Evolutionary conservation across 1,140 invertebrate species (phyloP).

Genomic region (Augochlora pura): DNA sequence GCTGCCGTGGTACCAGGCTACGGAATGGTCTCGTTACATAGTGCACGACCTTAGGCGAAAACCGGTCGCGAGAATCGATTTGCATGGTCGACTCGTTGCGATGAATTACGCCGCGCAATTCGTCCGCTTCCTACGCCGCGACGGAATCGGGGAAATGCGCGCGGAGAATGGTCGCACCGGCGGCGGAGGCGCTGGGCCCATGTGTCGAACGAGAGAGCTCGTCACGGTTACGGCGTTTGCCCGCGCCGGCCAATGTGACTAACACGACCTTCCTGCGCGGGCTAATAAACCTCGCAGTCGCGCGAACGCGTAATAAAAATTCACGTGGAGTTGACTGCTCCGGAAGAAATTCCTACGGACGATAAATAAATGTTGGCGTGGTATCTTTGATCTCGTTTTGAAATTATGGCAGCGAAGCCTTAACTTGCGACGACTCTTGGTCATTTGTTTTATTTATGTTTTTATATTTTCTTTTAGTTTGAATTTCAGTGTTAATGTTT

Average conservation of each 20-base stretch:
- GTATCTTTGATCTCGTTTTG: no score
- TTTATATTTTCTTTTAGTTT: no score
- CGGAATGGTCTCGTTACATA: slow-evolving; percentile 58
- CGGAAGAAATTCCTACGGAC: no score
- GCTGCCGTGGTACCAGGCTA: slow-evolving; percentile 36
- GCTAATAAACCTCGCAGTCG: not conserved
- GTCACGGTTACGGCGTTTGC: no score
- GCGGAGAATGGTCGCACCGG: not conserved
- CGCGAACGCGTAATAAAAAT: not conserved
- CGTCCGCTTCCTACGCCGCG: slow-evolving; percentile 17
- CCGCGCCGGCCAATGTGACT: not conserved
- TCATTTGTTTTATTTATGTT: no score
- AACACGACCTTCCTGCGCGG: no score
- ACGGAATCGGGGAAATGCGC: not conserved
- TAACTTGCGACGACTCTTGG: no score
- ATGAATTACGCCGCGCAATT: slow-evolving; percentile 44
- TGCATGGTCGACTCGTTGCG: slow-evolving; percentile 47
- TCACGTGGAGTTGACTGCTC: not conserved
- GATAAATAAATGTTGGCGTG: no score
- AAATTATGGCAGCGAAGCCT: no score
- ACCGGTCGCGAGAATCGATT: slow-evolving; percentile 67
- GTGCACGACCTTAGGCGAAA: slow-evolving; percentile 65
- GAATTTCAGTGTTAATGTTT: no score
- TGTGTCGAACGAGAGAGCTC: not conserved
- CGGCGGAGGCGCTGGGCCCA: no score